Base-by-base conservation (phyloP, 2,797 vertebrate genomes). In the Megaceryle alcyon region DNA sequence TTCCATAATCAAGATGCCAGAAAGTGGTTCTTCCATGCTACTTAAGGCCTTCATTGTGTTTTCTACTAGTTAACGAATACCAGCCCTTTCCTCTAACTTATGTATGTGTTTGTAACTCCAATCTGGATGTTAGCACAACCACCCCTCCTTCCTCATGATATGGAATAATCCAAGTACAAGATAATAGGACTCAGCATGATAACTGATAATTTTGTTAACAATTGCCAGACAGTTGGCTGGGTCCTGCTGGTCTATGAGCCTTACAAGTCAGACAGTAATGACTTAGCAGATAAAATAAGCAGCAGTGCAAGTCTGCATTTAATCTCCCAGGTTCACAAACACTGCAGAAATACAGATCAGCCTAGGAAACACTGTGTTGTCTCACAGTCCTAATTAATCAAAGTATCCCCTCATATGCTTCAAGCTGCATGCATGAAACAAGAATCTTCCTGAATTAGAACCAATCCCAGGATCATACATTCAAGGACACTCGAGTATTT, bases 201-300 rank as follows among this genome's bases (percentile, higher is more conserved):
- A 95, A 92, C 21, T 63, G 73, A 82, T 82, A 93, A 82, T 93
- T 94, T 20, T 63, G 66, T 84, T 77, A 92, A n/a, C 28, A 56
- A 57, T 53, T 90, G 83, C 81, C 91, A 94, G 92, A 93, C 80
- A 82, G 31, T 93, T 95, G 83, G 63, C 81, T 86, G 60, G 53
- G 66, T 79, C 46, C 79, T 56, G 71, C 70, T 2, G 5, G 49
- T 73, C 66, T 31, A 0, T 3, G 65, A 89, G 90, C 60, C 71
- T 84, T 65, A 61, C 65, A 63, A 94, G 78, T 84, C 88, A 85
- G 81, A 51, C 66, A 68, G 71, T 57, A 92, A 93, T 57, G 77
- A 82, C 66, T 56, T 59, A 48, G 18, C 10, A 88, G 84, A 82
- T 25, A 56, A 83, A 92, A 95, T 25, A 37, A 76, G 59, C 66